These are phyloP conservation scores for Pseudomugil tenellus DNA, from an alignment of 2,797 vertebrate species.

Conservation along the genomic window DNA sequence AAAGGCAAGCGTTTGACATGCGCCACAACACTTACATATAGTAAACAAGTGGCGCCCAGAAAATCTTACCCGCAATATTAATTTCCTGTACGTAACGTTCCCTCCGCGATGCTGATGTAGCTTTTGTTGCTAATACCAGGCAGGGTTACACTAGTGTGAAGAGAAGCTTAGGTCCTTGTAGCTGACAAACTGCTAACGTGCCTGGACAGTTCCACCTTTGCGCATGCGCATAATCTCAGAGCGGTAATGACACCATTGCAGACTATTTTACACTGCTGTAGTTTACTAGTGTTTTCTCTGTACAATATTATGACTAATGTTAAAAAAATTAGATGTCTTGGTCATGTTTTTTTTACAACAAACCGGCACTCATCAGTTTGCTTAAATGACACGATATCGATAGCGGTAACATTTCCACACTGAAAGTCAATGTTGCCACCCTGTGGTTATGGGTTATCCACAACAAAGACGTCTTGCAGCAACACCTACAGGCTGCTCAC, in stretches of 20 bases:
- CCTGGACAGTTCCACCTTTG: constrained; percentile 9
- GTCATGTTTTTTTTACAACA: not conserved
- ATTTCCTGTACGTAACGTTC: not conserved
- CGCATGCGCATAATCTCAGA: constrained; percentile 10
- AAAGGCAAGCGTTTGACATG: not conserved
- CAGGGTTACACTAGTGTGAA: constrained; percentile 16
- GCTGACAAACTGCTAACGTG: not conserved
- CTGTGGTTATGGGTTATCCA: constrained; percentile 2
- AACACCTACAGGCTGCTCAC: not conserved
- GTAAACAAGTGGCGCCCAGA: fast-evolving
- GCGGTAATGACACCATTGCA: not conserved
- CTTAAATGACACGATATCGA: not conserved
- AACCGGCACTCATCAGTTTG: not conserved
- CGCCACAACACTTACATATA: too few relatives aligned
- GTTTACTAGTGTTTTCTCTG: not conserved
- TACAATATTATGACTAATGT: not conserved
- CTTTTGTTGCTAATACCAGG: constrained; percentile 19
- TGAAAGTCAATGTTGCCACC: constrained; percentile 10
- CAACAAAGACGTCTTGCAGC: not conserved
- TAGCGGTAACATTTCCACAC: not conserved
- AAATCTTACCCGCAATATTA: constrained; percentile 31
- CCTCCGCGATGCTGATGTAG: constrained; percentile 4
- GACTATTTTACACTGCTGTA: too few relatives aligned
- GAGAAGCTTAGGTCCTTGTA: not conserved
- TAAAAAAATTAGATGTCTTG: too few relatives aligned